Evolutionary conservation across 2,888 invertebrate species (phyloP), one percentile per base, ranked within the genome.

Genomic region (Harmothoe impar): DNA sequence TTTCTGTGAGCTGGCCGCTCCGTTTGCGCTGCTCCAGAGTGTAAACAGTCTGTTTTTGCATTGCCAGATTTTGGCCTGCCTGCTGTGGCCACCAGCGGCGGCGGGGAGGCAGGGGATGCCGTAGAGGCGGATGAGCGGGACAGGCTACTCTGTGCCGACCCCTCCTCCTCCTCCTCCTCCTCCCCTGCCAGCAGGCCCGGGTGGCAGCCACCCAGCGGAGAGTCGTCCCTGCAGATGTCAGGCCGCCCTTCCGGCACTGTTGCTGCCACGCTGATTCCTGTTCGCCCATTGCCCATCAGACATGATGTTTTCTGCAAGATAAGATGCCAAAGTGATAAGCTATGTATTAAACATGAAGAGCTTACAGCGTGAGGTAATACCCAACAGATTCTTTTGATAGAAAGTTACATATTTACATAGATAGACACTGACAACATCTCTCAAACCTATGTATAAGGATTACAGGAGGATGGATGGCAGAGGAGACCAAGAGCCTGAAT

Each of bases 241-340:
- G 86, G 86, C 1, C 54, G n/a, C 7, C 86, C 86, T 5, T 54
- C 86, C 10, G 54, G 20, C 7, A 86, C 52, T 20, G 43, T 29
- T 20, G 29, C 17, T 12, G 54, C 52, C 81, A 43, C 35, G 1
- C 35, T 17, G 35, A 35, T 20, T 12, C 25, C 52, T n/a, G 17
- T 86, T 15, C 54, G 52, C 3, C 86, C 86, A 20, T 86, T 86
- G 12, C 86, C 54, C 52, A 86, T 86, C 86, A 56, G 43, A 23
- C 81, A 33, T 10, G 81, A 35, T 23, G 81, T 81, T 35, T 81
- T 81, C 81, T 81, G 81, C 1, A 81, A 12, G 81, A 81, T 5
- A 33, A 33, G 35, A 25, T n/a, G n/a, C n/a, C n/a, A n/a, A n/a
- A n/a, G n/a, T n/a, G n/a, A n/a, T 20, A 54, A n/a, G n/a, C n/a